Conservation (phyloP, 2,888 invertebrate genomes). For the Tetanocera ferruginea region DNA sequence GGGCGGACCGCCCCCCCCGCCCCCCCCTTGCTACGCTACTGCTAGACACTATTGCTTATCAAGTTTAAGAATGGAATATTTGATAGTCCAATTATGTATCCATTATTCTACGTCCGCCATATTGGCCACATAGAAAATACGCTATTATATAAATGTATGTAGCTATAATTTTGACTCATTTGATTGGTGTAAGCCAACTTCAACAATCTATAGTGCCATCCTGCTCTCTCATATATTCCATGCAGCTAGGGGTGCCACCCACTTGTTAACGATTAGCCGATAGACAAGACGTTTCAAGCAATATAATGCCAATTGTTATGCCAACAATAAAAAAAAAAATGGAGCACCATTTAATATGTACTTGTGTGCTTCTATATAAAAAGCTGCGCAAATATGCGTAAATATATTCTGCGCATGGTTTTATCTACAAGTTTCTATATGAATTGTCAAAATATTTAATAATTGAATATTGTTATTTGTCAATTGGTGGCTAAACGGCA, state of each 20-base stretch:
- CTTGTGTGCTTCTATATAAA: not conserved
- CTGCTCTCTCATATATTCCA: not conserved
- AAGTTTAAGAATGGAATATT: too few relatives aligned
- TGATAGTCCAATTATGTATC: too few relatives aligned
- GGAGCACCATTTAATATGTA: not conserved
- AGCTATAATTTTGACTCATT: not conserved
- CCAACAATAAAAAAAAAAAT: conserved; percentile 43
- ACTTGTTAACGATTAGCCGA: conserved; percentile 8
- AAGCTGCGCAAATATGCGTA: not conserved
- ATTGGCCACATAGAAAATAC: too few relatives aligned
- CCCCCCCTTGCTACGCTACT: too few relatives aligned
- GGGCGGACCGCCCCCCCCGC: too few relatives aligned
- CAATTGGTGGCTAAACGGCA: too few relatives aligned
- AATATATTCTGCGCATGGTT: not conserved
- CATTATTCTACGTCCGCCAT: too few relatives aligned
- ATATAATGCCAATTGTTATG: conserved; percentile 53
- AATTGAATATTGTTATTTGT: too few relatives aligned
- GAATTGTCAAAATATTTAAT: too few relatives aligned
- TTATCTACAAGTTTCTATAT: too few relatives aligned
- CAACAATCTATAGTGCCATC: not conserved
- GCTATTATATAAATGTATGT: too few relatives aligned
- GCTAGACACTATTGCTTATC: too few relatives aligned
- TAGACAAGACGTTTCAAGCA: not conserved
- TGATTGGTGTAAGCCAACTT: conserved; percentile 10
- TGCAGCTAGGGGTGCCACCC: not conserved